phyloP scores from a whole-genome alignment of 2,797 vertebrate genomes.

The Nyctalus aviator region DNA sequence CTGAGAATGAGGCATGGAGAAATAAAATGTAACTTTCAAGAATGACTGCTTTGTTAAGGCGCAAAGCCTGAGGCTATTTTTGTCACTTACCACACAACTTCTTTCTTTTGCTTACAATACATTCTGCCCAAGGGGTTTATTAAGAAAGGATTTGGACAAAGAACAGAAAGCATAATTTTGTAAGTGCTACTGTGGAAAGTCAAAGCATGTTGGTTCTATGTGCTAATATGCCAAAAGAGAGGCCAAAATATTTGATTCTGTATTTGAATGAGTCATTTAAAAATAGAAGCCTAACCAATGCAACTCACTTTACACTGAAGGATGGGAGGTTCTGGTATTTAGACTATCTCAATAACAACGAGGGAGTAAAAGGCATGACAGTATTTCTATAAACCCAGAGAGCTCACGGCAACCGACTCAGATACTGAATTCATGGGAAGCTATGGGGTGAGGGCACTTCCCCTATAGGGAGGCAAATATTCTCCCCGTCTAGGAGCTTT shows the following conservation, averaged over 20 bases:
- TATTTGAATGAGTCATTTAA: not conserved
- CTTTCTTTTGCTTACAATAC: slow-evolving; percentile 8
- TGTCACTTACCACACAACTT: slow-evolving; percentile 16
- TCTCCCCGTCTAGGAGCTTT: not conserved
- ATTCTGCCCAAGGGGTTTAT: slow-evolving; percentile 9
- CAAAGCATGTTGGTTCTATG: not conserved
- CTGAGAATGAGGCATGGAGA: not conserved
- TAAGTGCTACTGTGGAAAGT: not conserved
- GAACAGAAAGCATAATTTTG: slow-evolving; percentile 21
- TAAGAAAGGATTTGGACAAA: not conserved
- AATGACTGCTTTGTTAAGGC: slow-evolving; percentile 14
- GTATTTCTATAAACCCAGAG: not conserved
- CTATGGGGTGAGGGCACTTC: not conserved
- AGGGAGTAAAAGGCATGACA: not conserved
- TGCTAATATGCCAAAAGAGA: not conserved
- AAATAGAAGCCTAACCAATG: not conserved
- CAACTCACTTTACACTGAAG: not conserved
- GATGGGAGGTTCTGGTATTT: not conserved
- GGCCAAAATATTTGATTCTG: not conserved
- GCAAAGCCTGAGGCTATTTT: slow-evolving; percentile 24
- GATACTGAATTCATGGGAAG: not conserved
- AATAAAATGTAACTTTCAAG: slow-evolving; percentile 36
- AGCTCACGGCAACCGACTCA: not conserved
- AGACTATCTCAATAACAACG: not conserved
- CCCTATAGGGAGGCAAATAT: not conserved